Evolutionary conservation across 1,140 invertebrate species (phyloP).

Genomic region (Brachionus sp.): DNA sequence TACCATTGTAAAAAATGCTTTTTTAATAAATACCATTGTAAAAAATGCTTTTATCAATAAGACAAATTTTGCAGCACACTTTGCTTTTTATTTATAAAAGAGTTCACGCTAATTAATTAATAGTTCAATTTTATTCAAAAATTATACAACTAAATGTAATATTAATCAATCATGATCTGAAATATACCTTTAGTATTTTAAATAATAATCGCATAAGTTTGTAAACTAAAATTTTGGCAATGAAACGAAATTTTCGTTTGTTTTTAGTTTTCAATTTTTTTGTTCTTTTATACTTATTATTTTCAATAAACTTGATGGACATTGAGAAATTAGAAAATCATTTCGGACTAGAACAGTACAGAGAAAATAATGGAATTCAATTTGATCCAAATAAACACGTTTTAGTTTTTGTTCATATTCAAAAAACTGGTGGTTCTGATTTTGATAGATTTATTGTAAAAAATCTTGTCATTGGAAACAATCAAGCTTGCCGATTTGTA

Average conservation of each 20-base stretch:
- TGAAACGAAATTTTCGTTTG: background rate
- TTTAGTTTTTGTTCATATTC: slow-evolving; percentile 95
- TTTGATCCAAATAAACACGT: slow-evolving; percentile 68
- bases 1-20: background rate
- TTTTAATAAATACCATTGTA: too few relatives aligned
- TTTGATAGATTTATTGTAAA: slow-evolving; percentile 90
- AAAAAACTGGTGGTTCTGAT: slow-evolving; percentile 83
- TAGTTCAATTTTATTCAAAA: too few relatives aligned
- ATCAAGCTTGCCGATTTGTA: slow-evolving; percentile 47
- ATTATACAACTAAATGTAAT: too few relatives aligned
- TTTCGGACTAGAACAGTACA: background rate
- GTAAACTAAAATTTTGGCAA: too few relatives aligned
- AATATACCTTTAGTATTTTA: too few relatives aligned
- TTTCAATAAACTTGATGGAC: background rate
- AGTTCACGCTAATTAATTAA: too few relatives aligned
- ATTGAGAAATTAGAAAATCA: background rate
- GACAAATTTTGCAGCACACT: too few relatives aligned
- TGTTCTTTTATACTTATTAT: background rate
- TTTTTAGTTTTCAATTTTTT: background rate
- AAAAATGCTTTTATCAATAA: too few relatives aligned
- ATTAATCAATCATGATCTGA: too few relatives aligned
- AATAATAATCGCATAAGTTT: too few relatives aligned
- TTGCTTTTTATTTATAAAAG: too few relatives aligned
- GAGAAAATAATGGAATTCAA: background rate
- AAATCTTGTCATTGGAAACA: slow-evolving; percentile 82